These are phyloP conservation scores for Agonopterix alstromeriana DNA, from an alignment of 2,888 invertebrate genomes.

Conservation along the genomic window DNA sequence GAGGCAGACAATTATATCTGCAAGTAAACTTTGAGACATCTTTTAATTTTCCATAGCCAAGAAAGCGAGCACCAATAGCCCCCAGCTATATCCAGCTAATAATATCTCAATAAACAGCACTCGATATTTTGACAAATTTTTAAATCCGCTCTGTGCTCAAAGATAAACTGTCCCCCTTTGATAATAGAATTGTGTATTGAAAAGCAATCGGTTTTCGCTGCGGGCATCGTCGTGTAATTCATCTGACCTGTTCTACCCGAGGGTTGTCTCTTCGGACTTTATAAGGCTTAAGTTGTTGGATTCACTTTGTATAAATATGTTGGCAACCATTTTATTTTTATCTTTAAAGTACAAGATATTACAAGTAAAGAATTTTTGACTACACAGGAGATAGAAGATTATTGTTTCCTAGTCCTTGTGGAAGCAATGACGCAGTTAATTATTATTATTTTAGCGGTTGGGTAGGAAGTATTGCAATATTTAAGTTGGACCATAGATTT, in stretches of 20 bases:
- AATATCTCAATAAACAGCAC: conserved; percentile 13
- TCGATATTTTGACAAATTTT: conserved; percentile 18
- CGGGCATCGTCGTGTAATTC: conserved; percentile 30
- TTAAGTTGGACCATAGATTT: no score
- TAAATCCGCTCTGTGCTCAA: conserved; percentile 22
- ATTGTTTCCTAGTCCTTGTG: no score
- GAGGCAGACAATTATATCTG: no score
- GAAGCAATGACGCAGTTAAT: no score
- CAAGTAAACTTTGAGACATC: no score
- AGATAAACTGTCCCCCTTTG: conserved; percentile 26
- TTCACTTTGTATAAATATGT: not conserved
- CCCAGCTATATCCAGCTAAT: conserved; percentile 9
- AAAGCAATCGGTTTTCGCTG: conserved; percentile 32
- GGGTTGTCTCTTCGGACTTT: not conserved
- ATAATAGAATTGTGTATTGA: conserved; percentile 50
- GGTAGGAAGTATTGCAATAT: no score
- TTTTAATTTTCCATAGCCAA: no score
- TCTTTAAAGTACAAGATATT: not conserved
- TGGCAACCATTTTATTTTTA: not conserved
- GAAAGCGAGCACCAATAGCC: not conserved
- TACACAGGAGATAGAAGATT: no score
- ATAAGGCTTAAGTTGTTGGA: not conserved
- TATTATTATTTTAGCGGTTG: no score
- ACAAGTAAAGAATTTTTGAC: no score
- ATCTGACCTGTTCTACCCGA: conserved; percentile 21